Percentiles rank a stretch among this genome's conserved stretches.
Evolutionary conservation across 53 echinoderm and acorn worm genomes (phyloP).

Genomic region (Astropecten irregularis): DNA sequence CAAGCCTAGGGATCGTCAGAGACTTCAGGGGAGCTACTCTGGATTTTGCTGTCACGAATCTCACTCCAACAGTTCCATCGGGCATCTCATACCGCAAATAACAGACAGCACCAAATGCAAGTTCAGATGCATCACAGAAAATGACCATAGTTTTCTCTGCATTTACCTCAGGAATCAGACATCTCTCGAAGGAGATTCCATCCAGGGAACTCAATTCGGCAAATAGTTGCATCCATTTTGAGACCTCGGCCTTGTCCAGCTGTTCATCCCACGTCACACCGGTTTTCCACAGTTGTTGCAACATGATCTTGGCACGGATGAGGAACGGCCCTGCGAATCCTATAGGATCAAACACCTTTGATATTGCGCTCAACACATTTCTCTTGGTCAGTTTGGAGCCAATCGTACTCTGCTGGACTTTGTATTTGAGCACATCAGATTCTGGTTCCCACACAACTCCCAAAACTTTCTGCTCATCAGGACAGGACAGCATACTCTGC

Average conservation of each 20-base stretch:
- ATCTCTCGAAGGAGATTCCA: conserved; percentile 36
- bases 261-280: conserved; percentile 59
- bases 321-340: conserved; percentile 54
- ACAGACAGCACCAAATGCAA: conserved; percentile 29
- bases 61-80: conserved; percentile 4
- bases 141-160: conserved; percentile 19
- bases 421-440: conserved; percentile 49
- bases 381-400: conserved; percentile 38
- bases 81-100: conserved; percentile 39
- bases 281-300: conserved; percentile 46
- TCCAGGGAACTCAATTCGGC: conserved; percentile 49
- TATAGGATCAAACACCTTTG: conserved; percentile 62
- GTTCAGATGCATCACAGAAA: conserved; percentile 42
- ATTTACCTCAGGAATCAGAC: conserved; percentile 44
- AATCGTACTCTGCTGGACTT: conserved; percentile 12
- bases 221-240: conserved; percentile 44
- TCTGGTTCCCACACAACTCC: conserved; percentile 60
- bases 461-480: conserved; percentile 61
- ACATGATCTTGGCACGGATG: conserved; percentile 46
- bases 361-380: conserved; percentile 40
- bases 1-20: conserved; percentile 36
- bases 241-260: not conserved
- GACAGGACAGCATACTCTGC: not conserved
- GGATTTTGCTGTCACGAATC: conserved; percentile 53
- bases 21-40: conserved; percentile 52